Evolutionary conservation across 92 coral and sea anemone genomes (phyloP).

Genomic region (Palythoa grandis): DNA sequence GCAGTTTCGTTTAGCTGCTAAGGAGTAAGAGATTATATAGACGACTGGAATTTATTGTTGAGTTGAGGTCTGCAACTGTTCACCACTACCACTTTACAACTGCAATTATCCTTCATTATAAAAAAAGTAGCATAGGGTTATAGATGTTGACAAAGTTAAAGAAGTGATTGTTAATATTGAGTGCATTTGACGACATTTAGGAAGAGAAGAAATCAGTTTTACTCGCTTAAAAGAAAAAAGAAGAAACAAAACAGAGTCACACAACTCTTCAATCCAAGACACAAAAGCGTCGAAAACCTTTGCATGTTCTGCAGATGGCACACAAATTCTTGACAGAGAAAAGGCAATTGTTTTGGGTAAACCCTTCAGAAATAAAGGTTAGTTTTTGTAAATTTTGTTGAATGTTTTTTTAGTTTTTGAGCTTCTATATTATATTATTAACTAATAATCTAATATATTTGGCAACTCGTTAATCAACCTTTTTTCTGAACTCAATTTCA

Average conservation of each 20-base stretch:
- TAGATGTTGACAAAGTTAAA: not conserved
- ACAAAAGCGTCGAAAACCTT: not conserved
- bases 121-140: too few species aligned
- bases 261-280: not conserved
- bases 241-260: not conserved
- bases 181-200: not conserved
- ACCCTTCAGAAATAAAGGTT: conserved; percentile 27
- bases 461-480: too few species aligned
- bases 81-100: too few species aligned
- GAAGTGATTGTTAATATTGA: not conserved
- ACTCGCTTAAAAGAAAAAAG: not conserved
- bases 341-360: conserved; percentile 20
- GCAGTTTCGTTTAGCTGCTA: too few species aligned
- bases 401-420: too few species aligned
- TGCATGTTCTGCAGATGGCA: conserved; percentile 22
- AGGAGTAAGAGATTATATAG: too few species aligned
- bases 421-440: too few species aligned
- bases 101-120: too few species aligned
- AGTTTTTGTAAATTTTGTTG: not conserved
- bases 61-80: too few species aligned
- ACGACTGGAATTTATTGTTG: too few species aligned
- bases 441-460: too few species aligned
- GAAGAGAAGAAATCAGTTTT: not conserved
- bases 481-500: too few species aligned
- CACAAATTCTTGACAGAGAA: conserved; percentile 19